These are phyloP conservation scores for Tamandua tetradactyla DNA, from an alignment of 2,797 vertebrate species.

Conservation along the genomic window DNA sequence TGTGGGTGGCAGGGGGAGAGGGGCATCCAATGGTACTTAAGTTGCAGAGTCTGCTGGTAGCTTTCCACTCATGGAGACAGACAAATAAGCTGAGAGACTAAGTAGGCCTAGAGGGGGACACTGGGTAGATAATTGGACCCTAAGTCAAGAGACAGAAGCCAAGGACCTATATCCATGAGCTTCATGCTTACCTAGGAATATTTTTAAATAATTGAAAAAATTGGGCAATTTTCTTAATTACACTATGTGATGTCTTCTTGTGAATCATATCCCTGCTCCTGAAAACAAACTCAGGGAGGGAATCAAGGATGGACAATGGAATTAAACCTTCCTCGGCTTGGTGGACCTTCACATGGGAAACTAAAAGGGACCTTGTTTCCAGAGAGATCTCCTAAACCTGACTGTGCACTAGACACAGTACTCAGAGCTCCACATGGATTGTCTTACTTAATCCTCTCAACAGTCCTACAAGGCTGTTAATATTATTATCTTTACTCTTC, in stretches of 20 bases:
- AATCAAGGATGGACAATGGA: neutral
- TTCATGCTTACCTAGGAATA: neutral
- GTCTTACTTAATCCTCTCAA: slow-evolving; percentile 2
- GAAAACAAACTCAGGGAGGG: neutral
- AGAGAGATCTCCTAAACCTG: neutral
- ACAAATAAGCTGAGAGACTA: neutral
- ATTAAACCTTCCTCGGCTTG: neutral
- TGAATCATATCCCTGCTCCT: neutral
- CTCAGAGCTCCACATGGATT: neutral
- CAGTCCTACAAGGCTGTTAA: neutral
- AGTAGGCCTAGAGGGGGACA: neutral
- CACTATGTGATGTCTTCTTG: neutral
- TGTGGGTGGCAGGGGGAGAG: slow-evolving; percentile 8
- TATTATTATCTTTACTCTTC: neutral
- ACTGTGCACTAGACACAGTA: neutral
- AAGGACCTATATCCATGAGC: neutral
- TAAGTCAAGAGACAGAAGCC: neutral
- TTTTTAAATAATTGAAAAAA: neutral
- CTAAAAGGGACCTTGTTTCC: neutral
- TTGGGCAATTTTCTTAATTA: neutral
- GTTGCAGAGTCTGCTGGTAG: neutral
- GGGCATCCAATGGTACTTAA: neutral
- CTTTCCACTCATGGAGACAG: neutral
- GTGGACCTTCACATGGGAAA: neutral
- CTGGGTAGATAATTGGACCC: neutral